Percentiles rank a stretch among this genome's conserved stretches.
Conservation (phyloP, 1,140 invertebrate species). For the Cydia strobilella region DNA sequence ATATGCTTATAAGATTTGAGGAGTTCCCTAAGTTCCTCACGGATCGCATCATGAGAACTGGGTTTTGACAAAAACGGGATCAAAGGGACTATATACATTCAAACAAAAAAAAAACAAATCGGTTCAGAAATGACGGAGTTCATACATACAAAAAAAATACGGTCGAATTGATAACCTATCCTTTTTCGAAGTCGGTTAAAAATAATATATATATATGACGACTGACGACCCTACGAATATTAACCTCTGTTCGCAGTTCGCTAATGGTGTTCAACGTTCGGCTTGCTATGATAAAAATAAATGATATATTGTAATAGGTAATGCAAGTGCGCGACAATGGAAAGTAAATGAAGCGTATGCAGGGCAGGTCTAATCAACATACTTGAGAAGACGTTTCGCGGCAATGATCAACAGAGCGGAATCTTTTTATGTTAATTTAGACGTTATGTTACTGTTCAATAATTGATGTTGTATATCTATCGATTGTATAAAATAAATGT, state of each 20-base stretch:
- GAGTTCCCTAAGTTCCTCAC: too few species aligned
- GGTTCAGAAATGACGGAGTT: too few species aligned
- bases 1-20: too few species aligned
- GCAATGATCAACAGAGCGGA: not conserved
- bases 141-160: too few species aligned
- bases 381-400: not conserved
- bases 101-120: too few species aligned
- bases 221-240: too few species aligned
- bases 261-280: not conserved
- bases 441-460: not conserved
- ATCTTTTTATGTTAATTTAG: not conserved
- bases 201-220: too few species aligned
- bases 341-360: conserved; percentile 2
- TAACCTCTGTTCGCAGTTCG: not conserved
- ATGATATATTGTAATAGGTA: not conserved
- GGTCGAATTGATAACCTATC: too few species aligned
- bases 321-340: not conserved
- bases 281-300: not conserved
- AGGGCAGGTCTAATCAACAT: not conserved
- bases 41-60: too few species aligned
- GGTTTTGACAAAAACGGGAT: too few species aligned
- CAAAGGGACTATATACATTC: too few species aligned
- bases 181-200: too few species aligned
- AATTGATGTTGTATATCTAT: not conserved
- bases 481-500: not conserved